Base-by-base conservation (phyloP, 2,113 vertebrate genomes). In the Thamnophis sirtalis region DNA sequence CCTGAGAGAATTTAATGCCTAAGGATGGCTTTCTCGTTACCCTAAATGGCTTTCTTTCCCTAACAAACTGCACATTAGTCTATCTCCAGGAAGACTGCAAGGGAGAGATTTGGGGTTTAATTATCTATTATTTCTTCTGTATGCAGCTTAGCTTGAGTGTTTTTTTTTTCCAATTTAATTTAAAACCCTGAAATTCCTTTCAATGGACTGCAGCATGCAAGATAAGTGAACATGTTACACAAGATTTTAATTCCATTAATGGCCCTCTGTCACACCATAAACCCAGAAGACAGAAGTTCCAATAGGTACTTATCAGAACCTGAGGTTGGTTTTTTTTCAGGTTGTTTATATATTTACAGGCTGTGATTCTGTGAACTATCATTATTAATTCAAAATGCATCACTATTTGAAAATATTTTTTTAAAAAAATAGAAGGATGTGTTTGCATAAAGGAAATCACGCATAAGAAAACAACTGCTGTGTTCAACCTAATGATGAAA, bases 71-170 rank as follows among this genome's bases (percentile, higher is more conserved):
- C 91, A 85, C 89, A 50, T 92, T 89, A 92, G 58, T 92, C 93
- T 90, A 94, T 93, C 93, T 56, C 91, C 0, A 38, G 50, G 54
- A 89, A 93, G 84, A 94, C 91, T 91, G 53, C 4, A 56, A 90
- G 87, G 56, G 93, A 95, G 92, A 95, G 93, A 86, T 93, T 95
- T 93, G 90, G 53, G 93, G 38, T 2, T 96, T 96, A 96, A 96
- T 92, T 93, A 68, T 90, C 92, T 93, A 93, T 94, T 93, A 95
- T 95, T 96, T 95, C 93, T 94, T 92, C 88, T 17, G 68, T 24
- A 92, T 90, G 63, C n/a, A 94, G 88, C 84, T 60, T 87, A 95
- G 73, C 89, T 92, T 38, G 68, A 84, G 43, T 90, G 48, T 91
- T 92, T 86, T 51, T 93, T 92, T 89, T 60, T 91, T 89, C 54